Conservation (phyloP, 2,113 vertebrate genomes). For the Larimichthys crocea region DNA sequence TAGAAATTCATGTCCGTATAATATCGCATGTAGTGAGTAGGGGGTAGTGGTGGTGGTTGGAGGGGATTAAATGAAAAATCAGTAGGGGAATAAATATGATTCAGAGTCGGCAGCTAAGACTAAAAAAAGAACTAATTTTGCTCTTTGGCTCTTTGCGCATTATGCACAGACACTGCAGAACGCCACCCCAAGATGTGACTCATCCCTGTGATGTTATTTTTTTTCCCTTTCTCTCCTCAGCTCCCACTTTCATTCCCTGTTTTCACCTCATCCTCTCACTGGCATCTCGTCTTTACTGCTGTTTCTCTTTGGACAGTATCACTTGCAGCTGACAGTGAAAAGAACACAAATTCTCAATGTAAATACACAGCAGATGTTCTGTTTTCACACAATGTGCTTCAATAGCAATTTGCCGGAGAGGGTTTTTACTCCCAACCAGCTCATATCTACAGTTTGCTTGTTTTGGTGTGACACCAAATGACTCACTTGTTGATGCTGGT, state of each 20-base stretch:
- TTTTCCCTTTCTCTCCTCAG: not conserved
- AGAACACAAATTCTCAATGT: not conserved
- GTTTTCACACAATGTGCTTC: conserved; percentile 1
- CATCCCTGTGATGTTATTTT: conserved; percentile 75
- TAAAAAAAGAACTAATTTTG: conserved; percentile 62
- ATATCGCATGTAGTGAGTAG: not conserved
- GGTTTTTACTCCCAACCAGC: conserved; percentile 17
- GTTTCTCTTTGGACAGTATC: not conserved
- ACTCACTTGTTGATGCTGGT: conserved; percentile 60
- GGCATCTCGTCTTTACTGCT: not conserved
- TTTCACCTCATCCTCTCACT: conserved; percentile 12
- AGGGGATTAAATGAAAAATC: conserved; percentile 54
- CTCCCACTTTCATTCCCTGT: conserved; percentile 31
- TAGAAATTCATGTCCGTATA: conserved; percentile 23
- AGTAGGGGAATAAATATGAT: conserved; percentile 49
- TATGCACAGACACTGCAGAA: conserved; percentile 77
- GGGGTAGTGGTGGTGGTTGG: not conserved
- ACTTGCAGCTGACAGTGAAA: not conserved
- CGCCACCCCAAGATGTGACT: conserved; percentile 76
- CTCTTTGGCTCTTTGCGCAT: conserved; percentile 63
- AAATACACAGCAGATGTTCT: conserved; percentile 23
- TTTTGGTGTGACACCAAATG: conserved; percentile 35
- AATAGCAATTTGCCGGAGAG: conserved; percentile 3
- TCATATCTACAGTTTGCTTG: conserved; percentile 26
- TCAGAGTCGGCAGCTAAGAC: conserved; percentile 59